Percentiles rank a stretch among this genome's conserved stretches.
phyloP scores from a whole-genome alignment of 1,140 invertebrate species.

The Drosophila sechellia region DNA sequence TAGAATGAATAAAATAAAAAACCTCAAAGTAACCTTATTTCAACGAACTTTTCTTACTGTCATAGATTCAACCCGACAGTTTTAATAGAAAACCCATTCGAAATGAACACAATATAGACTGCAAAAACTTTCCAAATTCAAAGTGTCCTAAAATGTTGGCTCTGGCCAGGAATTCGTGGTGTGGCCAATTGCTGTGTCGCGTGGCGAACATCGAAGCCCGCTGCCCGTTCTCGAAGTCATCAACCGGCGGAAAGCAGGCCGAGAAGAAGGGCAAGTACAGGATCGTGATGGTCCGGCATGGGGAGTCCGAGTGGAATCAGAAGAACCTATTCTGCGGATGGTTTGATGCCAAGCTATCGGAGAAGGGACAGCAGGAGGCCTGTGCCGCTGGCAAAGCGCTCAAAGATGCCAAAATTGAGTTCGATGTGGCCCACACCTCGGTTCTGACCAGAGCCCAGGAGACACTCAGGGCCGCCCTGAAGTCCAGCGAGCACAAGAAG shows the following conservation, averaged over 20 bases:
- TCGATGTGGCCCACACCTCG: conserved; percentile 96
- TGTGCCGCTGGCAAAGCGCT: conserved; percentile 92
- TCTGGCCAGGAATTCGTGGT: conserved; percentile 23
- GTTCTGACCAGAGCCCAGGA: conserved; percentile 94
- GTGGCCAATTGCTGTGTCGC: conserved; percentile 1
- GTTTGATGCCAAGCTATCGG: conserved; percentile 93
- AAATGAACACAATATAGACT: conserved; percentile 6
- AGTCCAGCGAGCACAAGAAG: conserved; percentile 91
- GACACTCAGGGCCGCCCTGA: conserved; percentile 91
- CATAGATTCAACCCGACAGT: neutral
- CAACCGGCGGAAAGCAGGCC: neutral
- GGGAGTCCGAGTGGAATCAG: conserved; percentile 97
- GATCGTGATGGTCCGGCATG: conserved; percentile 97
- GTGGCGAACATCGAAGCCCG: neutral
- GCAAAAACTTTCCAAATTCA: conserved; percentile 12
- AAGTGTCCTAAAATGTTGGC: conserved; percentile 30
- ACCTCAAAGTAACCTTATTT: too few species aligned
- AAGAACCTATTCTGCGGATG: conserved; percentile 97
- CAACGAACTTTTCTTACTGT: too few species aligned
- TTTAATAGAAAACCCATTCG: neutral
- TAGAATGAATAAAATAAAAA: too few species aligned
- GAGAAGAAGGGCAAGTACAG: conserved; percentile 88
- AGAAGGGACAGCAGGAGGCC: conserved; percentile 92
- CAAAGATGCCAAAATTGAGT: conserved; percentile 91
- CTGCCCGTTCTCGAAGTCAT: conserved; percentile 1